phyloP scores from a whole-genome alignment of 2,888 invertebrate species.

The Platyscelio sp. region DNA sequence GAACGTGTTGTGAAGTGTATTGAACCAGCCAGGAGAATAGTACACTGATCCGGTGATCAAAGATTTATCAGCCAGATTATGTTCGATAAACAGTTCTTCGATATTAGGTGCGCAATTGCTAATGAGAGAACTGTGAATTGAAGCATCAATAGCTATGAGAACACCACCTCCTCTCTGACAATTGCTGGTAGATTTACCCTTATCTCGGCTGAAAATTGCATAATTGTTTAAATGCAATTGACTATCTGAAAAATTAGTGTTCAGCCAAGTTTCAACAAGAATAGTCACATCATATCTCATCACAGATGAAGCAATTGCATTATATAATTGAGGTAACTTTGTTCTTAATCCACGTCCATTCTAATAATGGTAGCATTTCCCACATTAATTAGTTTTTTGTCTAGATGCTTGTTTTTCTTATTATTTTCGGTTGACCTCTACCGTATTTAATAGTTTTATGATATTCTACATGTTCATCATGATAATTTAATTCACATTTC shows the following conservation, averaged over 20 bases:
- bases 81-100: background rate
- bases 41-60: background rate
- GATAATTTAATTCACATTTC: background rate
- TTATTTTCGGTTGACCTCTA: background rate
- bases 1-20: background rate
- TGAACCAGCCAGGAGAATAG: background rate
- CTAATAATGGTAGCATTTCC: background rate
- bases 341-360: conserved; percentile 5
- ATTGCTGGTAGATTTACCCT: background rate
- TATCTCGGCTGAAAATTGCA: background rate
- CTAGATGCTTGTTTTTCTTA: background rate
- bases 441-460: background rate
- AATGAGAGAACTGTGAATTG: background rate
- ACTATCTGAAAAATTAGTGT: background rate
- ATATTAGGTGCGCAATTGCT: background rate
- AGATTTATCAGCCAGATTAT: background rate
- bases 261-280: conserved; percentile 10
- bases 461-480: background rate
- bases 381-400: background rate
- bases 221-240: background rate
- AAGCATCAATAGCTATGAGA: background rate
- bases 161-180: background rate
- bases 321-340: background rate
- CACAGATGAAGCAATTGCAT: background rate
- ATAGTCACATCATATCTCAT: background rate